Base-by-base conservation (phyloP, 2,888 invertebrate genomes). In the Drosophila neonasuta region DNA sequence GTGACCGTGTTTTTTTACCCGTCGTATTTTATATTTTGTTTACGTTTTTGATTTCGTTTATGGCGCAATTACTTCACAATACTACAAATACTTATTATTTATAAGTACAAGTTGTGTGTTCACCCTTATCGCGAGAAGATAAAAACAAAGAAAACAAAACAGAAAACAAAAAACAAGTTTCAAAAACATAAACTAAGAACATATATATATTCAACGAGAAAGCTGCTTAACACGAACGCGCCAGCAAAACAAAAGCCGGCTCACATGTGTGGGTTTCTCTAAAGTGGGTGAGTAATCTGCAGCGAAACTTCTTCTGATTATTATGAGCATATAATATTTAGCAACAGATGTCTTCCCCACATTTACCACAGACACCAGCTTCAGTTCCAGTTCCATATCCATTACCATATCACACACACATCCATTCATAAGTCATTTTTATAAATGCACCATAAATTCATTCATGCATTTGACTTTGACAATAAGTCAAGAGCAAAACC, bases 251-350 rank as follows among this genome's bases (percentile, higher is more conserved):
- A 82, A 63, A 76, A 76, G 77, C 75, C 81, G 81, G 82, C 79
- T 77, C 88, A 76, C 81, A 87, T 88, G 87, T 77, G 87, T 84
- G 82, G 88, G 79, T 77, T 86, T 63, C 74, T 80, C 71, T 87
- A 87, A 77, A 77, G 78, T 84, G 87, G 87, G 87, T 87, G 84
- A 87, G 87, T 87, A 87, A 71, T 56, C 65, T 65, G 71, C 79
- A 64, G 52, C 60, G 44, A 50, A 74, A 61, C 61, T 62, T 65
- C 36, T 48, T 46, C 65, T 57, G 24, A 58, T 34, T 55, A 46
- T 36, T 55, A 41, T 45, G 29, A 17, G 24, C 8, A 39, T 39
- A 57, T 39, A 57, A 42, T 44, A 54, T 68, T 65, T 55, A 65
- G 52, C 49, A 57, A 64, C 36, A 32, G 36, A 42, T 56, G 20